Base-by-base conservation (phyloP, 1,140 invertebrate genomes). In the Drosophila arawakana region DNA sequence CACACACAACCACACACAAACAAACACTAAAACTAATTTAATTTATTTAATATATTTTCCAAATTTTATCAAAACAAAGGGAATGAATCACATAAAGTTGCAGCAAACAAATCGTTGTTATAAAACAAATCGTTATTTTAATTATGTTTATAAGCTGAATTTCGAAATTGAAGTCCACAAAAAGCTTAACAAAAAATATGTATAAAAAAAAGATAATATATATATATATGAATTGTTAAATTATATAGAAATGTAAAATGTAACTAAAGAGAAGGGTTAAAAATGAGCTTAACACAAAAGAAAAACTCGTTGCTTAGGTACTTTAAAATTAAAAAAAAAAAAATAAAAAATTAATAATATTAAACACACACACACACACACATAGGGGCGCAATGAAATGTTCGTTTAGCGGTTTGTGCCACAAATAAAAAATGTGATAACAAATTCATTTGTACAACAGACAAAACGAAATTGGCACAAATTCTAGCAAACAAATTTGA, bases 361-460 rank as follows among this genome's bases (percentile, higher is more conserved):
- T 55, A 47, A 15, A 62, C 34, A 35, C 47, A 63, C n/a, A 60
- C 44, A 61, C 43, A 58, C 21, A 49, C 35, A 74, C 72, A 74
- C 58, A 74, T 57, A 69, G 65, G 57, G 58, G 69, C 69, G 70
- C 70, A 73, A 73, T 66, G 47, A 55, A 66, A 68, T 57, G 54
- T 77, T 73, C 44, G 62, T 73, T 30, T 74, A 71, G 61, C 70
- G 65, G 57, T 78, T 78, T 80, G 78, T 78, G 78, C 78, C 78
- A 76, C 54, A 78, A 89, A 78, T 69, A 61, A 89, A 78, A 72
- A 61, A 79, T 84, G 78, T 84, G 79, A 81, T 73, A 82, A 78
- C 61, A 73, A 78, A 67, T 73, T 68, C 25, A 77, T 77, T 68
- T 73, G 58, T 77, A 65, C 73, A 76, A 71, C 65, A 73, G 65